Conservation (phyloP, 2,797 vertebrate species). For the Toxotes lorentzi region DNA sequence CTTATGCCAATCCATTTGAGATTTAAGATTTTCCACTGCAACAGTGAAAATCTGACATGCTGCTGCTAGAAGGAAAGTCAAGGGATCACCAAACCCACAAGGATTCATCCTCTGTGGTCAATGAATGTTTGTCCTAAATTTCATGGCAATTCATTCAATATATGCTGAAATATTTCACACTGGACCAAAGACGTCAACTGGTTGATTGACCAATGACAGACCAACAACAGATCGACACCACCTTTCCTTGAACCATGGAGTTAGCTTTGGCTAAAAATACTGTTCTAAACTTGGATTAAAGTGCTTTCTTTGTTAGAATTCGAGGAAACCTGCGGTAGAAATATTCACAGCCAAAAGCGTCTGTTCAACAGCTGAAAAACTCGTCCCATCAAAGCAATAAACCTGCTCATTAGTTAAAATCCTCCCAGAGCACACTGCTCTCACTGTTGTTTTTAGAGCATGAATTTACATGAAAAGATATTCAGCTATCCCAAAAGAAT, state of each 20-base stretch:
- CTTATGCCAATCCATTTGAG: not conserved
- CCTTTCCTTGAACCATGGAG: not conserved
- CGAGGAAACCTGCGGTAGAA: slow-evolving; percentile 1
- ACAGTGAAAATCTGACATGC: not conserved
- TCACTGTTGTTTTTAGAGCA: slow-evolving; percentile 45
- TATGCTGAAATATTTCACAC: not conserved
- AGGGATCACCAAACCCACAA: not conserved
- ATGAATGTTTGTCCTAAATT: not conserved
- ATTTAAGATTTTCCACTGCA: not conserved
- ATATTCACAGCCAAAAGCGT: not conserved
- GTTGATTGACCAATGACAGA: not conserved
- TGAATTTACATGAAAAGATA: slow-evolving; percentile 54
- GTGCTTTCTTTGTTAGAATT: slow-evolving; percentile 13
- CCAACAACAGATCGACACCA: not conserved
- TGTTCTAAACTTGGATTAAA: slow-evolving; percentile 22
- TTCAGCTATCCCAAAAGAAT: slow-evolving; percentile 56
- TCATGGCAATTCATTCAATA: no score
- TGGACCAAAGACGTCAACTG: not conserved
- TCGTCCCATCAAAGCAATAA: slow-evolving; percentile 18
- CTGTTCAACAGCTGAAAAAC: not conserved
- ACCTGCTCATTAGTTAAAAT: slow-evolving; percentile 20
- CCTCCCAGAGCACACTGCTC: slow-evolving; percentile 7
- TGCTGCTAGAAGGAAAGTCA: not conserved
- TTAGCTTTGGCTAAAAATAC: not conserved
- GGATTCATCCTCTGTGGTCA: not conserved